phyloP scores from a whole-genome alignment of 2,888 invertebrate genomes.

The Sylvicola fuscatus region DNA sequence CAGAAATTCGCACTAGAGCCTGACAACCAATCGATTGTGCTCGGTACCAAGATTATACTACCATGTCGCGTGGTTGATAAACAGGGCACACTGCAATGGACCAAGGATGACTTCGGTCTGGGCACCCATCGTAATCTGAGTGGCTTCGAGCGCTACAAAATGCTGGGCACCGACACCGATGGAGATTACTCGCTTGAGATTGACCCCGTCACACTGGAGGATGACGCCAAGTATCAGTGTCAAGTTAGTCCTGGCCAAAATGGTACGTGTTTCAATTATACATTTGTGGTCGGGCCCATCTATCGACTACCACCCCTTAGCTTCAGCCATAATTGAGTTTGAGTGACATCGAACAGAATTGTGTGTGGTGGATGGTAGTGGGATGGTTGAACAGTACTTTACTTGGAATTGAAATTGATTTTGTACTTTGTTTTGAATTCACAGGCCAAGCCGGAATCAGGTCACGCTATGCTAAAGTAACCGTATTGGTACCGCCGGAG shows the following conservation, averaged over 20 bases:
- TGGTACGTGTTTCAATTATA: slow-evolving; percentile 16
- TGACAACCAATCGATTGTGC: slow-evolving; percentile 72
- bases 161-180: slow-evolving; percentile 92
- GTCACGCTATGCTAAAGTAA: slow-evolving; percentile 66
- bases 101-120: slow-evolving; percentile 88
- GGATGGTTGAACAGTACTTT: too few relatives aligned
- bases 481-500: slow-evolving; percentile 78
- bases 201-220: slow-evolving; percentile 71
- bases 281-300: too few relatives aligned
- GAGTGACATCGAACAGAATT: too few relatives aligned
- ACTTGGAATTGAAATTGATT: neutral
- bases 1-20: slow-evolving; percentile 88
- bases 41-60: slow-evolving; percentile 69
- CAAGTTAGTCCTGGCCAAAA: slow-evolving; percentile 70
- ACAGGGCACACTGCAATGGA: slow-evolving; percentile 87
- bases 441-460: slow-evolving; percentile 57
- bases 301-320: too few relatives aligned
- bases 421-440: slow-evolving; percentile 11
- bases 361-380: too few relatives aligned
- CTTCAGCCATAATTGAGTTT: too few relatives aligned
- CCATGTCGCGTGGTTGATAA: slow-evolving; percentile 81
- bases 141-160: slow-evolving; percentile 81
- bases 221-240: slow-evolving; percentile 85
- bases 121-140: slow-evolving; percentile 77
- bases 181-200: slow-evolving; percentile 87